Evolutionary conservation across 2,113 vertebrate species (phyloP), one percentile per base, ranked within the genome.

Genomic region (Archocentrus centrarchus): DNA sequence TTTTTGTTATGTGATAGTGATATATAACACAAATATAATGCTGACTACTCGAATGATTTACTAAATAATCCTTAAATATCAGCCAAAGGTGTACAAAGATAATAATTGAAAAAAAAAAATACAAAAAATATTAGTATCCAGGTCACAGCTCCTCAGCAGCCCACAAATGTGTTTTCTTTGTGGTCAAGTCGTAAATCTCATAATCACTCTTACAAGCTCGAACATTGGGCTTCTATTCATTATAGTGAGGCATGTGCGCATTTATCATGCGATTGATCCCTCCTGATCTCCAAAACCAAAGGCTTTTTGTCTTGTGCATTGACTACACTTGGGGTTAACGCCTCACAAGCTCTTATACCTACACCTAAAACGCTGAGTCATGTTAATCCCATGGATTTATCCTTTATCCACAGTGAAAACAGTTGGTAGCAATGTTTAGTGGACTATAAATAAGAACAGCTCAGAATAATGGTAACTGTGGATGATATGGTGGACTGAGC

Each of bases 401-500:
- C 79, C 84, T 81, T 86, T 77, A 83, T 79, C 68, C 85, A 75
- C 27, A 55, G 20, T 77, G 83, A 84, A 89, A 86, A 86, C 73
- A 78, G 77, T 75, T 82, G 66, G 84, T 85, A 88, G 89, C 70
- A 61, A 83, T 83, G 88, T 86, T 58, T 90, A 88, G 55, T 77
- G 81, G 84, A 88, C 88, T 85, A 81, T 88, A 91, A 86, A 90
- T 85, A 79, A 81, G 90, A 88, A 63, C 73, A 81, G 68, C 68
- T 77, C 60, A 76, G 83, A 86, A 88, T 84, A 82, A 85, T 81
- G 79, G 83, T 24, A 81, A 57, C 66, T 37, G 68, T 57, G 91
- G 87, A 93, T 93, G 92, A 92, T 86, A 91, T 90, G 92, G 89
- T 68, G 81, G 88, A 83, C 86, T 93, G 85, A 87, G 62, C 85